Evolutionary conservation across 2,113 vertebrate species (phyloP).

Genomic region (Macrotis lagotis): DNA sequence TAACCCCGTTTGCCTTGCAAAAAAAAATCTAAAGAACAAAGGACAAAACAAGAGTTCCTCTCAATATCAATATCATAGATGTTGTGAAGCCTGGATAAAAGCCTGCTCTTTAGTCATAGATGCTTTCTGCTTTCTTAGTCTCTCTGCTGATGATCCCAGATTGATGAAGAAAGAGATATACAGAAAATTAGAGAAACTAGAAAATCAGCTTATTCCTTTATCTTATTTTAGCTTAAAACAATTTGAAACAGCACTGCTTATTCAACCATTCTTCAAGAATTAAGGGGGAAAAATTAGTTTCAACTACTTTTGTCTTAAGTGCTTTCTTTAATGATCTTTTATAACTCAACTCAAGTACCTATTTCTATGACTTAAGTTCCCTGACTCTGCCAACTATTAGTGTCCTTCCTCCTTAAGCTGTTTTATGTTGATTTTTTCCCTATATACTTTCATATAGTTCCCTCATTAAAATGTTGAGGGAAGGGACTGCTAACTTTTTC

Average conservation of each 20-base stretch:
- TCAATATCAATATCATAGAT: background rate
- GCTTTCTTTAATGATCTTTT: background rate
- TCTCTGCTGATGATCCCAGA: background rate
- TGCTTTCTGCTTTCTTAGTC: background rate
- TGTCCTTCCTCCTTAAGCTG: background rate
- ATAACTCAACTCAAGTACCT: background rate
- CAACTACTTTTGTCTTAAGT: background rate
- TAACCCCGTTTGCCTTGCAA: too few species aligned
- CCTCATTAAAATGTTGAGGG: background rate
- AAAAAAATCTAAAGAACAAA: too few species aligned
- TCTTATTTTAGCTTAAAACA: conserved; percentile 3
- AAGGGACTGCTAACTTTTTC: background rate
- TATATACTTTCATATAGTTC: background rate
- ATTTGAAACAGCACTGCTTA: background rate
- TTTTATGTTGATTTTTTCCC: background rate
- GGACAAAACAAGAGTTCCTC: background rate
- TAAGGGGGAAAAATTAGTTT: background rate
- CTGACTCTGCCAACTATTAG: background rate
- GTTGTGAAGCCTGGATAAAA: background rate
- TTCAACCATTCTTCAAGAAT: conserved; percentile 20
- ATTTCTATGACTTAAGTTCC: background rate
- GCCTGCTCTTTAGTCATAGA: background rate
- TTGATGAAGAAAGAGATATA: background rate
- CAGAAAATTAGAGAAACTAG: background rate
- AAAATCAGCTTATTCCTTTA: conserved; percentile 17